Percentiles rank a stretch among this genome's conserved stretches.
phyloP scores from a whole-genome alignment of 2,113 vertebrate genomes.

The Myotis yumanensis region DNA sequence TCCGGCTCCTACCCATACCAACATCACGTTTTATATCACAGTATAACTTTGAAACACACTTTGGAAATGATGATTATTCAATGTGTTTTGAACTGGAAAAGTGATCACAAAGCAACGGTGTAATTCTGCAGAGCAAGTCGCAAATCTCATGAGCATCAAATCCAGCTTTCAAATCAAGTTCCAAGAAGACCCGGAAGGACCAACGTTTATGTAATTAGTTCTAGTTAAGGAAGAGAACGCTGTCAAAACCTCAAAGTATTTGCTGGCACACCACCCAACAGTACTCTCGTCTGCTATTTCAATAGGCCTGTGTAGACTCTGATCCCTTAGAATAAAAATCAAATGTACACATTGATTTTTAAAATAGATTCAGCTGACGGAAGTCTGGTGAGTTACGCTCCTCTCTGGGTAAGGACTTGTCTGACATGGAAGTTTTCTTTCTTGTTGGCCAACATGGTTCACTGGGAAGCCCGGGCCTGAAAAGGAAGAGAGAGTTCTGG shows the following conservation, averaged over 20 bases:
- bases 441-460: not conserved
- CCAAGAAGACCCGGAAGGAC: not conserved
- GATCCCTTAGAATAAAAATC: not conserved
- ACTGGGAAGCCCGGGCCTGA: not conserved
- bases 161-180: slow-evolving; percentile 4
- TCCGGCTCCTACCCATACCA: not conserved
- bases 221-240: slow-evolving; percentile 5
- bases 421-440: not conserved
- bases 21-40: not conserved
- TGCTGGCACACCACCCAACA: not conserved
- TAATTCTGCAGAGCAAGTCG: not conserved
- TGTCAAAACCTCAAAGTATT: slow-evolving; percentile 16
- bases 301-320: not conserved
- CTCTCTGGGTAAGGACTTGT: not conserved
- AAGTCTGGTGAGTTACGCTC: not conserved
- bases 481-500: not conserved
- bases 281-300: not conserved
- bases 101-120: not conserved
- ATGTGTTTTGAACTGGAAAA: not conserved
- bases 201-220: slow-evolving; percentile 22
- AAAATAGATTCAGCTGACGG: not conserved
- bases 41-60: not conserved
- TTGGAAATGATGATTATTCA: not conserved
- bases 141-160: not conserved
- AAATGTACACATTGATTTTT: not conserved